Conservation (phyloP, 2,888 invertebrate species). For the Geotrupes spiniger region DNA sequence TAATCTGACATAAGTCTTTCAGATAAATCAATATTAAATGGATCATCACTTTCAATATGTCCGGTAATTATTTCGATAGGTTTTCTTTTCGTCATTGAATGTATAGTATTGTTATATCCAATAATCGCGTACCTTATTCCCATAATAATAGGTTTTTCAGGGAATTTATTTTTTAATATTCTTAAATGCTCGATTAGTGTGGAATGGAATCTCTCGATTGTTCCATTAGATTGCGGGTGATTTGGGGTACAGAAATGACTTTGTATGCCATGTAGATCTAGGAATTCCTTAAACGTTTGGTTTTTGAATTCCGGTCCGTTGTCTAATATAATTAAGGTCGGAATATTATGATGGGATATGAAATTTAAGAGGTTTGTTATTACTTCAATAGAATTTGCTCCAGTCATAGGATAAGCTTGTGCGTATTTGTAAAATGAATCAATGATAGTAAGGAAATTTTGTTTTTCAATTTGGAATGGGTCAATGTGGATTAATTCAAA, state of each 20-base stretch:
- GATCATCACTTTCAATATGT: slow-evolving; percentile 18
- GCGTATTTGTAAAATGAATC: slow-evolving; percentile 29
- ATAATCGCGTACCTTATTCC: slow-evolving; percentile 12
- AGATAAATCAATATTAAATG: slow-evolving; percentile 19
- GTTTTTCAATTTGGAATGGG: slow-evolving; percentile 13
- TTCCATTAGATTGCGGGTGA: slow-evolving; percentile 26
- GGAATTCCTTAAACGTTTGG: slow-evolving; percentile 21
- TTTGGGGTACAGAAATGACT: slow-evolving; percentile 24
- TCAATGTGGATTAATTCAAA: slow-evolving; percentile 18
- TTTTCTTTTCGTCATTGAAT: slow-evolving; percentile 21
- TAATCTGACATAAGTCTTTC: too few species aligned
- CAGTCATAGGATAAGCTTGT: slow-evolving; percentile 22
- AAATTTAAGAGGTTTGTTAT: slow-evolving; percentile 23
- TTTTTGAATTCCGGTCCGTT: slow-evolving; percentile 28
- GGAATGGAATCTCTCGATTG: slow-evolving; percentile 26
- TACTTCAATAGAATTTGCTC: slow-evolving; percentile 19
- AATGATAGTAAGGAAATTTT: slow-evolving; percentile 26
- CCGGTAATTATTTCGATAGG: slow-evolving; percentile 23
- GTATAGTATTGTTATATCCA: slow-evolving; percentile 22
- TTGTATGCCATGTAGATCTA: slow-evolving; percentile 24
- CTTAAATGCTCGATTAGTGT: slow-evolving; percentile 24
- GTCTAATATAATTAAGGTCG: slow-evolving; percentile 25
- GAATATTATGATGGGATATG: slow-evolving; percentile 24
- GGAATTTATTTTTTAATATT: slow-evolving; percentile 12
- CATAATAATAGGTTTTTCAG: slow-evolving; percentile 5